phyloP scores from a whole-genome alignment of 2,888 invertebrate species.

The Drosophila macrospina region DNA sequence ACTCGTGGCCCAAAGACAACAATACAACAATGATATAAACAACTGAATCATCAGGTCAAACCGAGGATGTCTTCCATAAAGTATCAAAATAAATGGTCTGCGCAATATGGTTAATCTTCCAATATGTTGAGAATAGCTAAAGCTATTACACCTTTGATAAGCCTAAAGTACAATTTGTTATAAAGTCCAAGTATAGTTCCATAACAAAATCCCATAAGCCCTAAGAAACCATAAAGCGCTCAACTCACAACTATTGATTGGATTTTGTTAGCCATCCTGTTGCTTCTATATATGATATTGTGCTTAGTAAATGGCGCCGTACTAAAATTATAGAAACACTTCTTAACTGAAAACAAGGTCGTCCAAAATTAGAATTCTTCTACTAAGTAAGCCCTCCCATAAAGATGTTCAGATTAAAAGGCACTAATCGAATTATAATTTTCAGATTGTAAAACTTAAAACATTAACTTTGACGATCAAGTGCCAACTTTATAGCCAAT shows the following conservation, averaged over 20 bases:
- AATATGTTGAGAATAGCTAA: not conserved
- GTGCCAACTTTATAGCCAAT: conserved; percentile 12
- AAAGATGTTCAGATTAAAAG: conserved; percentile 50
- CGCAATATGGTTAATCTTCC: conserved; percentile 13
- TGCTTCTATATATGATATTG: not conserved
- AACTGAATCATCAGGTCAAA: conserved; percentile 40
- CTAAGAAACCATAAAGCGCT: conserved; percentile 27
- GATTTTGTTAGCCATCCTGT: not conserved
- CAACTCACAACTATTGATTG: conserved; percentile 7
- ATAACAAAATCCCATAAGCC: conserved; percentile 41
- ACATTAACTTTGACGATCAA: conserved; percentile 19
- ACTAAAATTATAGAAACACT: not conserved
- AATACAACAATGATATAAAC: conserved; percentile 13
- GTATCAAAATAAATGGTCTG: not conserved
- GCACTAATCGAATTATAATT: conserved; percentile 42
- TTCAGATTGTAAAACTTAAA: conserved; percentile 30
- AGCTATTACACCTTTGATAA: conserved; percentile 20
- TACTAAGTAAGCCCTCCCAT: conserved; percentile 31
- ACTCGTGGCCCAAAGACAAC: not conserved
- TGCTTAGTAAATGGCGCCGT: conserved; percentile 27
- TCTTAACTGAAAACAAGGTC: conserved; percentile 20
- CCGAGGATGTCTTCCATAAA: not conserved
- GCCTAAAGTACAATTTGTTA: conserved; percentile 19
- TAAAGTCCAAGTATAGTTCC: conserved; percentile 19
- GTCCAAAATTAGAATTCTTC: conserved; percentile 28